These are phyloP conservation scores for Stegophylla sp. DNA, from an alignment of 2,888 invertebrate genomes.

Conservation along the genomic window DNA sequence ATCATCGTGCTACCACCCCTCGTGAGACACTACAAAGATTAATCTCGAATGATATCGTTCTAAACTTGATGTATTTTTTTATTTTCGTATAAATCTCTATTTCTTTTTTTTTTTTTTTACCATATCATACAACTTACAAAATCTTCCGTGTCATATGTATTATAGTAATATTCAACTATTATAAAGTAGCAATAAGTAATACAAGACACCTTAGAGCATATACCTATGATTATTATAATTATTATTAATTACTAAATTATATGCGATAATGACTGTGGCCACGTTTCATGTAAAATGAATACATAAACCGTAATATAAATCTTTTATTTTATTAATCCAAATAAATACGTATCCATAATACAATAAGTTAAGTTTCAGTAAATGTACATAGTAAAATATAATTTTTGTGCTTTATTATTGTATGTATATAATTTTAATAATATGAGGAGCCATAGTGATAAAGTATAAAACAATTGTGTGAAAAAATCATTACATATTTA, in stretches of 20 bases:
- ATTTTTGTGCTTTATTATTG: neutral
- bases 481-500: no score
- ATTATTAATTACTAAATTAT: neutral
- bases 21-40: conserved; percentile 45
- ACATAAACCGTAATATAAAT: neutral
- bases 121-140: no score
- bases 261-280: conserved; percentile 12
- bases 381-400: neutral
- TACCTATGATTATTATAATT: neutral
- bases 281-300: neutral
- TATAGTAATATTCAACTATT: neutral
- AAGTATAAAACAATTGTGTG: no score
- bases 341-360: neutral
- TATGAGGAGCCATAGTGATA: no score
- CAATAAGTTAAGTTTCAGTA: neutral
- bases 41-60: neutral
- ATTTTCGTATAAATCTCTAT: no score
- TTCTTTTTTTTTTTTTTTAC: no score
- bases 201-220: neutral
- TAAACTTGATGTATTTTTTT: neutral
- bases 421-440: no score
- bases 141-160: no score
- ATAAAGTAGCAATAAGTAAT: neutral
- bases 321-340: neutral
- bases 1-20: conserved; percentile 35